Evolutionary conservation across 2,888 invertebrate genomes (phyloP), one percentile per base, ranked within the genome.

Genomic region (Tenthredo mesomela): DNA sequence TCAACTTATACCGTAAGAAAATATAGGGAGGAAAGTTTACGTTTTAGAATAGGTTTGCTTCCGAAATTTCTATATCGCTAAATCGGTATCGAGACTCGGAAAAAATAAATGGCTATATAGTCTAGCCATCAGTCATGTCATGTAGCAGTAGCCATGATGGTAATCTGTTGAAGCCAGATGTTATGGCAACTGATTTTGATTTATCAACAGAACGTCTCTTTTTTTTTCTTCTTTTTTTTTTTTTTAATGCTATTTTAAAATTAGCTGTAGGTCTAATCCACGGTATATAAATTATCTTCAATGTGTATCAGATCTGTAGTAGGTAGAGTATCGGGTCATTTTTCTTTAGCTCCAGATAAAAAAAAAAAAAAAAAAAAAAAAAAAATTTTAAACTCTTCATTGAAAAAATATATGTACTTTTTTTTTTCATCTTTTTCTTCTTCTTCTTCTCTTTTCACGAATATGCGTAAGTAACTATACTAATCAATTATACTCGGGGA

Each of bases 61-160:
- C 25, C 10, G 12, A 67, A 18, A 29, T 29, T 33, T 67, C 18
- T 33, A 67, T 67, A 29, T 67, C 15, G 67, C 2, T 29, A 33
- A 67, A 67, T 33, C 33, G 15, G 15, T 33, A 15, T 1, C 25
- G 33, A 67, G 40, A 21, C 40, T 40, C n/a, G 18, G 10, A 25
- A 43, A 43, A 43, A 73, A 73, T 73, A 43, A 43, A 73, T 73
- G 1, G 21, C 71, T 73, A 47, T 47, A 12, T 15, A 73, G n/a
- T 37, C 71, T 43, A 43, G 71, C 71, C 71, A 73, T 73, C 71
- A 73, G 71, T 67, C 67, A 67, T 33, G 33, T 29, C 29, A 29
- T n/a, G 33, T 61, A n/a, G n/a, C 21, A 37, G n/a, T 73, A 73
- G 37, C 43, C 71, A 3, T 21, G 37, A 12, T n/a, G 71, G 40